phyloP scores from a whole-genome alignment of 2,797 vertebrate species.

The Molossus molossus region DNA sequence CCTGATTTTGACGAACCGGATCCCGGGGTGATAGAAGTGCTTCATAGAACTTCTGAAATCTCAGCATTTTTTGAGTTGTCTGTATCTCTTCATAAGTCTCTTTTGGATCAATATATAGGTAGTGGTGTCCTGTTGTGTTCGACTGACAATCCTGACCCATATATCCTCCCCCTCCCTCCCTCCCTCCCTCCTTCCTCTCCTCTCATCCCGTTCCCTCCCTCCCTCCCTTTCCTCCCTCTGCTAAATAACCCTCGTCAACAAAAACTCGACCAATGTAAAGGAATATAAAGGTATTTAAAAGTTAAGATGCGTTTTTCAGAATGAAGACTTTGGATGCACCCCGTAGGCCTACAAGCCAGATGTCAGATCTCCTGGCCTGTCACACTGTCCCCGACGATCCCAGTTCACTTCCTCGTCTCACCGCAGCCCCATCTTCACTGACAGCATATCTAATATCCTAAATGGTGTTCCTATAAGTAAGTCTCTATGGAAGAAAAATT shows the following conservation, averaged over 20 bases:
- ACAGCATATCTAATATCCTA: slow-evolving; percentile 48
- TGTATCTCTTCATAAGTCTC: background rate
- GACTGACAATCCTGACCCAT: background rate
- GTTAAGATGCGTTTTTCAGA: slow-evolving; percentile 12
- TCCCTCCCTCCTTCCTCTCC: background rate
- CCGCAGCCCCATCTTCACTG: background rate
- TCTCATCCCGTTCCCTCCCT: background rate
- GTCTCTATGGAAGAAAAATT: slow-evolving; percentile 46
- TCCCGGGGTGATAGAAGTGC: background rate
- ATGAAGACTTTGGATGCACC: background rate
- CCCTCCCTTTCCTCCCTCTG: background rate
- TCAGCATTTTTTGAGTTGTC: background rate
- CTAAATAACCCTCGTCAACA: background rate
- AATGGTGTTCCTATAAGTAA: slow-evolving; percentile 41
- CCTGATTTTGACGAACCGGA: background rate
- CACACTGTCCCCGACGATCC: background rate
- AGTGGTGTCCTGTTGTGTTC: background rate
- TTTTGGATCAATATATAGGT: background rate
- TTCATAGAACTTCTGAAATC: background rate
- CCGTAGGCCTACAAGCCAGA: background rate
- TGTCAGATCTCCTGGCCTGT: background rate
- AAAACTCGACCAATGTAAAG: background rate
- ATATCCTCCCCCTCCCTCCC: background rate
- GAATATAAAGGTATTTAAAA: slow-evolving; percentile 24
- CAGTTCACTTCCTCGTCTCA: background rate